Conservation (phyloP, 2,797 vertebrate genomes). For the Lophius americanus region DNA sequence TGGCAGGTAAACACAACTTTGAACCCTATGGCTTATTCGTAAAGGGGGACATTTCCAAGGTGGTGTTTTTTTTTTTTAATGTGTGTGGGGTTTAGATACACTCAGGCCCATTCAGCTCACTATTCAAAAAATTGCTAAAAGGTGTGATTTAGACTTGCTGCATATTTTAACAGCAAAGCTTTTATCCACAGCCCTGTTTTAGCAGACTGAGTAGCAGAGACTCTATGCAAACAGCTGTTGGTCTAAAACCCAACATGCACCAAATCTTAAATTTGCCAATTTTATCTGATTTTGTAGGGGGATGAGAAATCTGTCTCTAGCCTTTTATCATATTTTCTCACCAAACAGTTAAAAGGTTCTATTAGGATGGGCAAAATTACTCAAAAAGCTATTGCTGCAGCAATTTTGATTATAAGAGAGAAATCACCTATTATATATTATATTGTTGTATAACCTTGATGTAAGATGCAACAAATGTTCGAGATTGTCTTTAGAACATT, state of each 20-base stretch:
- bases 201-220: conserved; percentile 24
- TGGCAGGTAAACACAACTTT: conserved; percentile 77
- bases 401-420: not conserved
- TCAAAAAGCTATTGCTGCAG: not conserved
- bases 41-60: conserved; percentile 67
- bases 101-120: conserved; percentile 63
- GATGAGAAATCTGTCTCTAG: not conserved
- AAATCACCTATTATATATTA: not conserved
- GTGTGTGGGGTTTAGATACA: conserved; percentile 37
- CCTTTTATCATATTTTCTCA: not conserved
- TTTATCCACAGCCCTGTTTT: conserved; percentile 40
- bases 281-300: not conserved
- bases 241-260: not conserved
- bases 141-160: conserved; percentile 63
- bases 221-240: conserved; percentile 43
- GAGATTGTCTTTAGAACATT: too few relatives aligned
- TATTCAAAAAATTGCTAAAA: conserved; percentile 51
- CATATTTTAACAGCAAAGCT: conserved; percentile 42
- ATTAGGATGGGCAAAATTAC: not conserved
- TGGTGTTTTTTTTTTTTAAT: conserved; percentile 42
- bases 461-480: too few relatives aligned
- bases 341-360: too few relatives aligned
- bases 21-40: conserved; percentile 74
- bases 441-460: not conserved
- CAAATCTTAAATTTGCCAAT: conserved; percentile 13